phyloP scores from a whole-genome alignment of 2,113 vertebrate genomes.

The Todiramphus chloris region DNA sequence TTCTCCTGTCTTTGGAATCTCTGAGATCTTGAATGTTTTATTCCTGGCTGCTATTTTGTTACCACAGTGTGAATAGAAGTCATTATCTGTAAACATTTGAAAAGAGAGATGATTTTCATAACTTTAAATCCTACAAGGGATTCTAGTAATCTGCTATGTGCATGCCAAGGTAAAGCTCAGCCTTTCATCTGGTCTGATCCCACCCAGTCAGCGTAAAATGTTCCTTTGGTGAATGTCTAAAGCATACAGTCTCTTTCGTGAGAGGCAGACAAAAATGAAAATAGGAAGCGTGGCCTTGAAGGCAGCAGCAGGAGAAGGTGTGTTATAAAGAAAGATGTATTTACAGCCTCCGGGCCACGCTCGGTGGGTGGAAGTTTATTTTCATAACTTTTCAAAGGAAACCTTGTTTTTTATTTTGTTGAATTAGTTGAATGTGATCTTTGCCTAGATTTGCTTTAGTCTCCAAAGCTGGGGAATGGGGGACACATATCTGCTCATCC shows the following conservation, averaged over 20 bases:
- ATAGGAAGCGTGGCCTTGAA: constrained; percentile 18
- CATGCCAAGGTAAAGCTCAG: constrained; percentile 15
- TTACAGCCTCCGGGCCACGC: not conserved
- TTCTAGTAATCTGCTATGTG: constrained; percentile 50
- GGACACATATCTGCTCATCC: not conserved
- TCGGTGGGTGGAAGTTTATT: not conserved
- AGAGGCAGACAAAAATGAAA: constrained; percentile 15
- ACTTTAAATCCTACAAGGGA: constrained; percentile 64
- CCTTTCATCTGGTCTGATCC: constrained; percentile 71
- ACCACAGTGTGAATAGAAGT: constrained; percentile 53
- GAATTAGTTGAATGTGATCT: not conserved
- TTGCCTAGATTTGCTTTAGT: not conserved
- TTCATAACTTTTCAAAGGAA: not conserved
- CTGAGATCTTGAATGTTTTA: constrained; percentile 51
- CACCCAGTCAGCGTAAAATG: constrained; percentile 47
- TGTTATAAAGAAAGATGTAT: not conserved
- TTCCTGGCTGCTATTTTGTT: constrained; percentile 53
- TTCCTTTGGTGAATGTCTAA: constrained; percentile 59
- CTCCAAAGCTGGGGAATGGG: not conserved
- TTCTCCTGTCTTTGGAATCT: constrained; percentile 55
- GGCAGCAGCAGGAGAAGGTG: constrained; percentile 39
- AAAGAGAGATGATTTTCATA: constrained; percentile 57
- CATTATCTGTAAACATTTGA: constrained; percentile 54
- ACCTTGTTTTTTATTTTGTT: not conserved
- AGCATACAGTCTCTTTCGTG: not conserved